Evolutionary conservation across 2,888 invertebrate genomes (phyloP).

Genomic region (Ectemnius continuus): DNA sequence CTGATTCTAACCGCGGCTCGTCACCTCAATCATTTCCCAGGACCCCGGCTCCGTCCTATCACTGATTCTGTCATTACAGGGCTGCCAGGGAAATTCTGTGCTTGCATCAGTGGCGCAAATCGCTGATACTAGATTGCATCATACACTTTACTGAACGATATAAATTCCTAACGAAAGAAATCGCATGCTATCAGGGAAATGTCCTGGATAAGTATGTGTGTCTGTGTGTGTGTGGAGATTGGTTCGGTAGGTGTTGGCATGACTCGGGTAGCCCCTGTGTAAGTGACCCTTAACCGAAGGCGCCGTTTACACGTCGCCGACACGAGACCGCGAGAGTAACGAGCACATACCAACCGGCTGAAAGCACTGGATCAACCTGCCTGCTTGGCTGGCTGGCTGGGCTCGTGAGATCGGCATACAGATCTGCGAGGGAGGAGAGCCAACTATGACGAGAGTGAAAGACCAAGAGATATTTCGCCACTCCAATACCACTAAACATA

Average conservation of each 20-base stretch:
- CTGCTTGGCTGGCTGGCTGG: too few species aligned
- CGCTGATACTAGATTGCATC: not conserved
- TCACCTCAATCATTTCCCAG: too few species aligned
- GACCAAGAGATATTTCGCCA: too few species aligned
- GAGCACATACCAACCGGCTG: conserved; percentile 5
- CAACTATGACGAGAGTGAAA: conserved; percentile 13
- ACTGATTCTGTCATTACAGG: not conserved
- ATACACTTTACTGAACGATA: not conserved
- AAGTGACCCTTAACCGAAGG: conserved; percentile 49
- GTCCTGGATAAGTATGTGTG: not conserved
- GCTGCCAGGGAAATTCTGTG: too few species aligned
- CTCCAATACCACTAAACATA: too few species aligned
- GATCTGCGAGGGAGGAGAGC: conserved; percentile 20
- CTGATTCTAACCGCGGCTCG: not conserved
- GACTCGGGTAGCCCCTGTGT: conserved; percentile 42
- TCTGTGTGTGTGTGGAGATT: conserved; percentile 20
- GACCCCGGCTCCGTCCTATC: too few species aligned
- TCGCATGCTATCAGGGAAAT: not conserved
- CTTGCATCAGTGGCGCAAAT: not conserved
- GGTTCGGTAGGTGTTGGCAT: conserved; percentile 36
- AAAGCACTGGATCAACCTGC: conserved; percentile 53
- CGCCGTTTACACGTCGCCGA: conserved; percentile 39
- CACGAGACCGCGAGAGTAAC: conserved; percentile 15
- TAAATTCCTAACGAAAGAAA: not conserved
- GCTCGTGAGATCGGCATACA: conserved; percentile 56